Evolutionary conservation across 2,888 invertebrate species (phyloP), one percentile per base, ranked within the genome.

Genomic region (Hydrotaea cyrtoneurina): DNA sequence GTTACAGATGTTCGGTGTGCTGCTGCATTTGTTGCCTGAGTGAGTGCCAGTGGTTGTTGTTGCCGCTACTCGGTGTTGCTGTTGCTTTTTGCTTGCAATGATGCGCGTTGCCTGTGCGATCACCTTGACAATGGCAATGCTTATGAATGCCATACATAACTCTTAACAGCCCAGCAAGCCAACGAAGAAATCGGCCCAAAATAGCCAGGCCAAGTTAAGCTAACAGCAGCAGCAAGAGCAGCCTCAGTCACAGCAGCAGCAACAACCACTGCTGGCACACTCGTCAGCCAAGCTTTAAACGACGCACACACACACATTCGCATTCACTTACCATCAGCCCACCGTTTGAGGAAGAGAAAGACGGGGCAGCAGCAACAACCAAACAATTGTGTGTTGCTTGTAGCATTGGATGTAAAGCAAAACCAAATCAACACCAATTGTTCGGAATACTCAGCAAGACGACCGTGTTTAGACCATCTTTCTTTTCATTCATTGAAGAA

Each of bases 101-200:
- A 85, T 88, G 89, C 86, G 87, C 88, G 83, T 57, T 88, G 80
- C 81, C 87, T 88, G 90, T 90, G 90, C 88, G 89, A 88, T 90
- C 91, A 89, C 91, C 90, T 90, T 90, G 90, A 89, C 90, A 90
- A 89, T 91, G 91, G 90, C 87, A 89, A 88, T 89, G 89, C 88
- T 88, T 90, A 87, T 90, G 91, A 90, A 88, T 87, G 87, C 88
- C 88, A 89, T 88, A 90, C 88, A 82, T 80, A 80, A 43, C 78
- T 77, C 76, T 79, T 79, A 26, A 62, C 39, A 39, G 46, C 26
- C 8, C 36, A 50, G 43, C 21, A 43, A 73, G 66, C 31, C 21
- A 59, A 46, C 17, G 46, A 59, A 43, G 74, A 59, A 74, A 62
- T 62, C 73, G 57, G 55, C 73, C 80, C 77, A 80, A 83, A 62